Conservation (phyloP, 2,797 vertebrate genomes). For the Otolemur crassicaudatus region DNA sequence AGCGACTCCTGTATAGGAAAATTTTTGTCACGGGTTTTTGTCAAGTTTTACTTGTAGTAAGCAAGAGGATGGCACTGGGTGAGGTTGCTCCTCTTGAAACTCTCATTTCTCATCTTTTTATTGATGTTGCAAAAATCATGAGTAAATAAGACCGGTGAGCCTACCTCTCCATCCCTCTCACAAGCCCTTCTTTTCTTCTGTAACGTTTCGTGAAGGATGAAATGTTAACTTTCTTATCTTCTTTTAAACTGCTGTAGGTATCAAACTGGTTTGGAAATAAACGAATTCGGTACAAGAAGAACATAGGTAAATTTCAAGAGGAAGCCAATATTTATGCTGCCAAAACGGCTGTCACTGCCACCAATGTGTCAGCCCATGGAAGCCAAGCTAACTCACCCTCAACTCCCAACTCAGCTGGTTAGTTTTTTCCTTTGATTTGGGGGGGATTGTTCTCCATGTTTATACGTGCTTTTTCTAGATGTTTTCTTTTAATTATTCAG, state of each 20-base stretch:
- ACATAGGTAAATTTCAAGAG: slow-evolving; percentile 99
- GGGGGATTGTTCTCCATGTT: slow-evolving; percentile 61
- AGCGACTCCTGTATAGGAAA: background rate
- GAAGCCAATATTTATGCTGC: slow-evolving; percentile 99
- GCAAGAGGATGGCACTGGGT: background rate
- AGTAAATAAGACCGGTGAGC: background rate
- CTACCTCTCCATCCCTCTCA: background rate
- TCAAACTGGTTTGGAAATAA: slow-evolving; percentile 99
- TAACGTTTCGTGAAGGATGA: background rate
- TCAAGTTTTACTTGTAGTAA: background rate
- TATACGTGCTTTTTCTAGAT: slow-evolving; percentile 53
- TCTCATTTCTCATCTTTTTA: background rate
- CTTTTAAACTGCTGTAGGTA: slow-evolving; percentile 90
- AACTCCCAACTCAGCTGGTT: slow-evolving; percentile 99
- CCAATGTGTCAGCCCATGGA: slow-evolving; percentile 98
- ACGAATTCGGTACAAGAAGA: slow-evolving; percentile 99
- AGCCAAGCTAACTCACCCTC: slow-evolving; percentile 99
- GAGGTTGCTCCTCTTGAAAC: too few relatives aligned
- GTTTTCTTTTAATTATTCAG: slow-evolving; percentile 53
- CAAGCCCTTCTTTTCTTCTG: slow-evolving; percentile 26
- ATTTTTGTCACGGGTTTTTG: background rate
- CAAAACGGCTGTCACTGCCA: slow-evolving; percentile 98
- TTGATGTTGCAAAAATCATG: background rate
- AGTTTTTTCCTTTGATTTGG: slow-evolving; percentile 88
- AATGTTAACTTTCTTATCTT: slow-evolving; percentile 70